phyloP scores from a whole-genome alignment of 2,888 invertebrate genomes.

The Exocentrus adspersus region DNA sequence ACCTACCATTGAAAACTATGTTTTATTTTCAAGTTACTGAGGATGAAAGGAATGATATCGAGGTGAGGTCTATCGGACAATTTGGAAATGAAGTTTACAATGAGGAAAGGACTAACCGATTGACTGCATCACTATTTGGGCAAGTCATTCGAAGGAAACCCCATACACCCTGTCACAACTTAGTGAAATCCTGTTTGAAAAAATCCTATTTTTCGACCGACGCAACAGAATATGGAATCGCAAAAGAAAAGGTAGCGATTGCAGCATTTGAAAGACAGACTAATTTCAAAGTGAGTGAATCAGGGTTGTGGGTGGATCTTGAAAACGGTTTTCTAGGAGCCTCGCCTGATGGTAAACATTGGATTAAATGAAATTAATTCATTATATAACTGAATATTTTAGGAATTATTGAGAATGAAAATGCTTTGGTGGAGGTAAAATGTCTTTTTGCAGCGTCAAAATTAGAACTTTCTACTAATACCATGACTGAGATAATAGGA shows the following conservation, averaged over 20 bases:
- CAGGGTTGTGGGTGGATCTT: neutral
- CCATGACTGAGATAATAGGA: neutral
- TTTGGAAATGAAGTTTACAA: slow-evolving; percentile 32
- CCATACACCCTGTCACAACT: slow-evolving; percentile 32
- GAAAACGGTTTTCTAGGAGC: neutral
- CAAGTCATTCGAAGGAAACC: slow-evolving; percentile 26
- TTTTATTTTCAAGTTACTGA: slow-evolving; percentile 13
- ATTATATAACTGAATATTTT: neutral
- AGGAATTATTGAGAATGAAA: slow-evolving; percentile 7
- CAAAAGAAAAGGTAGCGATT: slow-evolving; percentile 29
- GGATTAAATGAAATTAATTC: neutral
- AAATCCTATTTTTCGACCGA: slow-evolving; percentile 20
- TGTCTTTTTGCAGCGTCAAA: neutral
- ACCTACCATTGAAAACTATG: neutral
- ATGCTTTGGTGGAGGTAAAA: slow-evolving; percentile 2
- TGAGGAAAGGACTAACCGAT: slow-evolving; percentile 18
- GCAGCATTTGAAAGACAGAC: neutral
- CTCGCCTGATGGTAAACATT: slow-evolving; percentile 4
- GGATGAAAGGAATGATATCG: neutral
- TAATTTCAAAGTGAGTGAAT: neutral
- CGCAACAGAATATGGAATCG: slow-evolving; percentile 35
- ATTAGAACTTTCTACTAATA: neutral
- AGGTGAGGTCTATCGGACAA: slow-evolving; percentile 28
- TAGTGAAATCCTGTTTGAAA: slow-evolving; percentile 32
- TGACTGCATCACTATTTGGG: slow-evolving; percentile 40